Evolutionary conservation across 2,797 vertebrate species (phyloP).

Genomic region (Melanogrammus aeglefinus): DNA sequence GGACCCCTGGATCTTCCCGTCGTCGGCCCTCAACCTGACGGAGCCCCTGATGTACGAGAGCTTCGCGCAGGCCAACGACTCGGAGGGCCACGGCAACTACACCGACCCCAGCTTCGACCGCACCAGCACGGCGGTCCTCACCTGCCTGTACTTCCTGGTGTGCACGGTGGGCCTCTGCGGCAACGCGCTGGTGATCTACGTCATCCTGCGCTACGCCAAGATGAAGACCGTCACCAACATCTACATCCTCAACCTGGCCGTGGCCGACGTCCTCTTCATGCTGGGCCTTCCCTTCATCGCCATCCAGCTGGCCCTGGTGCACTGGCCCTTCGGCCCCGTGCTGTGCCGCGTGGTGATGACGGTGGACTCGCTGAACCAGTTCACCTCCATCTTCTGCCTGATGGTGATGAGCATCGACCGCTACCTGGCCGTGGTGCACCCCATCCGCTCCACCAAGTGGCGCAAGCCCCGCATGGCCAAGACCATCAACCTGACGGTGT

Average conservation of each 20-base stretch:
- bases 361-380: slow-evolving; percentile 93
- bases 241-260: slow-evolving; percentile 96
- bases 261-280: slow-evolving; percentile 96
- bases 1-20: slow-evolving; percentile 73
- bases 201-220: slow-evolving; percentile 95
- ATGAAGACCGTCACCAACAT: slow-evolving; percentile 99
- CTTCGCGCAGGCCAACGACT: slow-evolving; percentile 60
- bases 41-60: too few relatives aligned
- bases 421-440: slow-evolving; percentile 94
- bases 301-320: slow-evolving; percentile 89
- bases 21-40: slow-evolving; percentile 68
- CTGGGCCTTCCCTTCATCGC: slow-evolving; percentile 92
- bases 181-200: slow-evolving; percentile 93
- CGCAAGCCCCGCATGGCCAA: slow-evolving; percentile 90
- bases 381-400: slow-evolving; percentile 96
- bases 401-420: slow-evolving; percentile 95
- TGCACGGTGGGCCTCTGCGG: slow-evolving; percentile 89
- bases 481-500: slow-evolving; percentile 87
- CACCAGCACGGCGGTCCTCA: slow-evolving; percentile 88
- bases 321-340: slow-evolving; percentile 93
- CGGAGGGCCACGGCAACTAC: slow-evolving; percentile 44
- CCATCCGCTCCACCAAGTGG: slow-evolving; percentile 94
- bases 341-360: slow-evolving; percentile 94
- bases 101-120: slow-evolving; percentile 77
- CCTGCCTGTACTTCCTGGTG: slow-evolving; percentile 91